Conservation (phyloP, 2,888 invertebrate species). For the Malacosoma neustria region DNA sequence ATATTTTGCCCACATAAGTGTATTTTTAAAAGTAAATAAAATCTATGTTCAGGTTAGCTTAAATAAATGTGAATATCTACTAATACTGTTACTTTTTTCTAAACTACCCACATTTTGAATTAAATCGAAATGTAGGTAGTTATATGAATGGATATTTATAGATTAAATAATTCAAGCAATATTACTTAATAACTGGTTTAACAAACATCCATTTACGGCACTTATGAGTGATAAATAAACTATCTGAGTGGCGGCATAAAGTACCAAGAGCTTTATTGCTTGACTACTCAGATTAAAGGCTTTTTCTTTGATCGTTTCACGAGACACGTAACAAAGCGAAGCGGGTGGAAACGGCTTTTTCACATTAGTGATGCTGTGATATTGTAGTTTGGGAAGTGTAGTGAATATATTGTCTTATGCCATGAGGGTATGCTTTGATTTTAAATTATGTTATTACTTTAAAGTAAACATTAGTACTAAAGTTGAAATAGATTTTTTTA, state of each 20-base stretch:
- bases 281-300: conserved; percentile 31
- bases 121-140: background rate
- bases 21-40: no score
- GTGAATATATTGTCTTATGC: no score
- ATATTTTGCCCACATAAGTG: no score
- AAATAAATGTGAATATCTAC: no score
- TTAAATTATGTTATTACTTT: no score
- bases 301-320: conserved; percentile 34
- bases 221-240: background rate
- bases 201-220: background rate
- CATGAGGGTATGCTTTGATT: no score
- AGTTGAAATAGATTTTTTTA: no score
- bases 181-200: background rate
- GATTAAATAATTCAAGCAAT: background rate
- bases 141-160: background rate
- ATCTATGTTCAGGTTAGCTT: no score
- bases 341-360: conserved; percentile 1
- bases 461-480: no score
- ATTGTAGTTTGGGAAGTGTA: no score
- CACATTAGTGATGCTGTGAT: background rate
- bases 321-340: conserved; percentile 26
- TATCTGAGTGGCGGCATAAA: conserved; percentile 16
- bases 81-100: no score
- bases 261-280: conserved; percentile 40
- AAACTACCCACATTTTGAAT: no score